Evolutionary conservation across 2,113 vertebrate species (phyloP), one percentile per base, ranked within the genome.

Genomic region (Stigmatopora nigra): DNA sequence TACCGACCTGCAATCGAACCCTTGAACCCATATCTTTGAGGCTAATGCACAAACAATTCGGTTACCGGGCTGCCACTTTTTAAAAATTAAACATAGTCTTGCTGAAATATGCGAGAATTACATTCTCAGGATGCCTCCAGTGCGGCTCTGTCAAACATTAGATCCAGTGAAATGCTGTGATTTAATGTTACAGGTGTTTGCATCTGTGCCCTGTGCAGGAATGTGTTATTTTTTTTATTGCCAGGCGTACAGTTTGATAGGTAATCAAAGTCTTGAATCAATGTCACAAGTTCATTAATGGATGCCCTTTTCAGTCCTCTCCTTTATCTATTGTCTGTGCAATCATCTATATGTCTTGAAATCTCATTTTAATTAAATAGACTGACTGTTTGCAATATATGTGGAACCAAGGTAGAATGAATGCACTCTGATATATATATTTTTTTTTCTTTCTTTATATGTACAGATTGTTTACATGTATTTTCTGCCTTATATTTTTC

Each of bases 231-330:
- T 78, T n/a, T n/a, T 76, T 64, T 78, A 52, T 79, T 76, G 85
- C 74, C 64, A 76, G 80, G 10, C 78, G 64, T 76, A 76, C 76
- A 79, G 65, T 77, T 82, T 84, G 82, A 88, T 84, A 78, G 85
- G 78, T 86, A 90, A 89, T 89, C 88, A 88, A 88, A 89, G 84
- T 70, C 72, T 35, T 48, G 49, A 84, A 88, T 91, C 88, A 82
- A 87, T 87, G 86, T 82, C 83, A 81, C 82, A 86, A 85, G 83
- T 88, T 88, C 84, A 88, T 87, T 87, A 87, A 80, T 63, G 70
- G 73, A 78, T 84, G 84, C 80, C 86, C 83, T 86, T 85, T 87
- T 82, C 80, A 64, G 67, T 63, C 64, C 68, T 77, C 67, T 83
- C 82, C 73, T 84, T 77, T 76, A 75, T 65, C 79, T 64, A 75